These are phyloP conservation scores for Endomychus coccineus DNA, from an alignment of 2,888 invertebrate genomes.

Conservation along the genomic window DNA sequence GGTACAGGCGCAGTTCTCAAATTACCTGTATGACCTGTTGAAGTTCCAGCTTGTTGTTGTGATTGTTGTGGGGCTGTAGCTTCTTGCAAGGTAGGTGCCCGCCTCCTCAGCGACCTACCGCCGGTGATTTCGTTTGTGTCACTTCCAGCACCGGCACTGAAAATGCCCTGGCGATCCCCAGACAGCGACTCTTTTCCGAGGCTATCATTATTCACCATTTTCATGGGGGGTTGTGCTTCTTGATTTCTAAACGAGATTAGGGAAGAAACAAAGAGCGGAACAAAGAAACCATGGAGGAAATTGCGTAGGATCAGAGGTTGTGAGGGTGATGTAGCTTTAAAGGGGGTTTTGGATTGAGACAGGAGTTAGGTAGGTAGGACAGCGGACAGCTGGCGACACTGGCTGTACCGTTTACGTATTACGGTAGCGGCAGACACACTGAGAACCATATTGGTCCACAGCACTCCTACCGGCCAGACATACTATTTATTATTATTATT, in stretches of 20 bases:
- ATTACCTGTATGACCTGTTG: neutral
- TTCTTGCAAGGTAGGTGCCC: neutral
- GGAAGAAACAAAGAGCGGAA: neutral
- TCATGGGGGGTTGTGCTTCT: slow-evolving; percentile 1
- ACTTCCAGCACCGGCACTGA: slow-evolving; percentile 1
- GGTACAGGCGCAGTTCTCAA: neutral
- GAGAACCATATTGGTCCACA: too few relatives aligned
- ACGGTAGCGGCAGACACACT: too few relatives aligned
- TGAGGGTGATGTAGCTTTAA: too few relatives aligned
- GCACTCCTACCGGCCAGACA: slow-evolving; percentile 1
- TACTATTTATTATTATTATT: neutral
- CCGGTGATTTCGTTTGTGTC: slow-evolving; percentile 1
- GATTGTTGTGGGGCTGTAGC: slow-evolving; percentile 1
- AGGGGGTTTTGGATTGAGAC: too few relatives aligned
- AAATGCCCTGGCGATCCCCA: slow-evolving; percentile 1
- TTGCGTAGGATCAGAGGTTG: too few relatives aligned
- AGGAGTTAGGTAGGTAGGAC: neutral
- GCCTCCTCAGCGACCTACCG: slow-evolving; percentile 1
- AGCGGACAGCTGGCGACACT: too few relatives aligned
- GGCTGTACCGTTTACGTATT: too few relatives aligned
- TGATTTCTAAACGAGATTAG: neutral
- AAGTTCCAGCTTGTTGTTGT: neutral
- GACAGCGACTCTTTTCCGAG: slow-evolving; percentile 1
- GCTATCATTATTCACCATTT: neutral
- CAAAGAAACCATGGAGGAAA: neutral